phyloP scores from a whole-genome alignment of 2,797 vertebrate species.

The Heterohyrax brucei region DNA sequence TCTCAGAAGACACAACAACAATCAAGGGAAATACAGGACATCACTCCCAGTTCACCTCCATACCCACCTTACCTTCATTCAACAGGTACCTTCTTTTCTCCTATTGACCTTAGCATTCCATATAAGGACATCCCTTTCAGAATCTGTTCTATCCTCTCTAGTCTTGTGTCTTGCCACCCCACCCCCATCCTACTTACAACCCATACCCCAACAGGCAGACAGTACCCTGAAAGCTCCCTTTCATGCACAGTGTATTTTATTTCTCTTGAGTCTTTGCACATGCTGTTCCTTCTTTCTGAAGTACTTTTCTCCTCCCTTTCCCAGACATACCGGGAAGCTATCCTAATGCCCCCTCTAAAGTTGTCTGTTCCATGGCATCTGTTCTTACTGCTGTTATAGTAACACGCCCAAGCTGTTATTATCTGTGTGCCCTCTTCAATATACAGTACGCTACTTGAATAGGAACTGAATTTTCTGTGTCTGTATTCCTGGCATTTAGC shows the following conservation, averaged over 20 bases:
- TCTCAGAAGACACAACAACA: conserved; percentile 14
- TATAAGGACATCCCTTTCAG: background rate
- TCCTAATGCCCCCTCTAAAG: conserved; percentile 3
- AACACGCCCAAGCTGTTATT: background rate
- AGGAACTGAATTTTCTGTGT: background rate
- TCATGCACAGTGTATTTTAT: background rate
- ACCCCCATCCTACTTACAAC: background rate
- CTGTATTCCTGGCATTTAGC: background rate
- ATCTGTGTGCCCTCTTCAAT: background rate
- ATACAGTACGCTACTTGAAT: background rate
- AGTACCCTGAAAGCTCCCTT: background rate
- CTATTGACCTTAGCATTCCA: background rate
- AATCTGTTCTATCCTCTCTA: background rate
- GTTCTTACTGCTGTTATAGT: background rate
- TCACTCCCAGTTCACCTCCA: background rate
- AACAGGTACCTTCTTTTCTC: background rate
- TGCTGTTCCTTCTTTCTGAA: conserved; percentile 23
- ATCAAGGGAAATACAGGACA: background rate
- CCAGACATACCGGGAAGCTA: conserved; percentile 17
- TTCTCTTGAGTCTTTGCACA: background rate
- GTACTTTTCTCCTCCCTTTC: conserved; percentile 9
- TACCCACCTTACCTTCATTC: background rate
- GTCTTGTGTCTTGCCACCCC: background rate
- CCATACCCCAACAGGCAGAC: background rate
- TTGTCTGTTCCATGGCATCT: background rate